A percentile compares a stretch with the other conserved stretches of the same genome.
phyloP scores from a whole-genome alignment of 2,888 invertebrate genomes.

The Pterostichus madidus region DNA sequence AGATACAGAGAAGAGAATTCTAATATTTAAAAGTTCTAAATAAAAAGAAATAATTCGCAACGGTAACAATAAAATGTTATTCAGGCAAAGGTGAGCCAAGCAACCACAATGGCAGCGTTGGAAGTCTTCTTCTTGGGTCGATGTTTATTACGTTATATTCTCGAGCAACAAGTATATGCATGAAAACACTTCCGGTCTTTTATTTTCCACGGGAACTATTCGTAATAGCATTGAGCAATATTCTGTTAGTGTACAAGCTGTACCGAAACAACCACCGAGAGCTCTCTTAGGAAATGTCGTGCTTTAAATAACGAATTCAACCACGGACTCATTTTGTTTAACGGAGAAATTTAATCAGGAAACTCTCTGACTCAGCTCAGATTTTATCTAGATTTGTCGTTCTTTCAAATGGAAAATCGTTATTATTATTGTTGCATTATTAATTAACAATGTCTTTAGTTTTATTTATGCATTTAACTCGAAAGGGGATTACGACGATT shows the following conservation, averaged over 20 bases:
- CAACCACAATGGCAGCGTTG: background rate
- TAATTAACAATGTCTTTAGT: too few relatives aligned
- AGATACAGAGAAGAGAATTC: too few relatives aligned
- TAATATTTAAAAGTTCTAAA: background rate
- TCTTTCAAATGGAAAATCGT: too few relatives aligned
- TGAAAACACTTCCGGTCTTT: conserved; percentile 36
- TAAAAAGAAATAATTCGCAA: background rate
- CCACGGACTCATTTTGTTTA: conserved; percentile 1
- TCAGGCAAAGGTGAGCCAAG: conserved; percentile 6
- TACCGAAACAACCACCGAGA: background rate
- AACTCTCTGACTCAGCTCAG: too few relatives aligned
- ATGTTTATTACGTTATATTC: conserved; percentile 26
- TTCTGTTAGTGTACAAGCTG: conserved; percentile 29
- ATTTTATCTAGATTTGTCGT: too few relatives aligned
- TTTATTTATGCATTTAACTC: too few relatives aligned
- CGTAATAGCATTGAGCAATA: conserved; percentile 49
- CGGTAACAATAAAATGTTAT: background rate
- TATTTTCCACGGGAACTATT: conserved; percentile 42
- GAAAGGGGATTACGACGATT: too few relatives aligned
- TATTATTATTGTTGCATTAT: too few relatives aligned
- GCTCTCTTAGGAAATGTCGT: conserved; percentile 26
- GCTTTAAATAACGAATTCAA: conserved; percentile 28
- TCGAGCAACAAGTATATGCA: conserved; percentile 46
- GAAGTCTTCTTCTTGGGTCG: background rate
- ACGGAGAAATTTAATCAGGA: conserved; percentile 13